Base-by-base conservation (phyloP, 2,888 invertebrate species). In the Mechanitis messenoides region DNA sequence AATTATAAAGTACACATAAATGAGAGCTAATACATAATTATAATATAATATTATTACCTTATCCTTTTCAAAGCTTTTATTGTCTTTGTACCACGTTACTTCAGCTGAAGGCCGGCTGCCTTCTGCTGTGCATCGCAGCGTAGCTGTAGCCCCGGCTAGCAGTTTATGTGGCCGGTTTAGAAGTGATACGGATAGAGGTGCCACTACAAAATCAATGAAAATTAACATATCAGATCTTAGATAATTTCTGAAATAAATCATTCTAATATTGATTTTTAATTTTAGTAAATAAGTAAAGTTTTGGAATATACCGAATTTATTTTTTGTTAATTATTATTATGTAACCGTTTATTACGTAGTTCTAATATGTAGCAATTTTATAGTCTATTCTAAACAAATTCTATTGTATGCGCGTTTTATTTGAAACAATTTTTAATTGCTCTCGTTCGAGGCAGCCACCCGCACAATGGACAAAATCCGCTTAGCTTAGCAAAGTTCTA, bases 81-180 rank as follows among this genome's bases (percentile, higher is more conserved):
- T 95, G 71, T 95, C 95, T 76, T 95, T 94, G 72, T 93, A 94
- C 97, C 97, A 97, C 58, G 93, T 92, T 75, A 97, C 93, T 69
- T 93, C 92, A 1, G 97, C 96, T 64, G 94, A 94, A 3, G 97
- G 97, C 74, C 97, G 92, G 53, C 97, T 97, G 28, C 97, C 97
- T 67, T 93, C 92, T 20, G 95, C 93, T 72, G 94, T 93, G 81
- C 97, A 97, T n/a, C 93, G 93, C 62, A 97, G 87, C 56, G 94
- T 93, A 67, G 95, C 94, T 64, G 94, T 92, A 67, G 94, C 92
- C 55, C 94, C 94, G 3, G 96, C 95, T 61, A 95, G 92, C 74
- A 97, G 90, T 72, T 94, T 92, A 72, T 92, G 91, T 33, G 95
- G 95, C 74, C 96, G 95, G 70, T 92, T 92, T 67, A 94, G 85